A percentile compares a stretch with the other conserved stretches of the same genome.
phyloP scores from a whole-genome alignment of 2,888 invertebrate species.

The Drosophila neoperkinsi region DNA sequence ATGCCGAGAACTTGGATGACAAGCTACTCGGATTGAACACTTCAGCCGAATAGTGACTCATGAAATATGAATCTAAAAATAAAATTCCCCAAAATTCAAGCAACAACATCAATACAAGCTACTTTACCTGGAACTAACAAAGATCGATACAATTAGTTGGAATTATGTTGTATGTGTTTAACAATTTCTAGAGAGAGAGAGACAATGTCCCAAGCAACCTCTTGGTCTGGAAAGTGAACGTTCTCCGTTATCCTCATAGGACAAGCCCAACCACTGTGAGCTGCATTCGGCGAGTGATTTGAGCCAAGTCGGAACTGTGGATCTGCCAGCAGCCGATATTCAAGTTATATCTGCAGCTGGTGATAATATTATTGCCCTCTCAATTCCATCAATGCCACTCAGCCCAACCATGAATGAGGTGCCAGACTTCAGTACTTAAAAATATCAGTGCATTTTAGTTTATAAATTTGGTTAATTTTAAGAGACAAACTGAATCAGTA shows the following conservation, averaged over 20 bases:
- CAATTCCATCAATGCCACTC: constrained; percentile 92
- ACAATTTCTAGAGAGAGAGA: neutral
- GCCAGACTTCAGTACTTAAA: constrained; percentile 48
- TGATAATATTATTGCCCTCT: constrained; percentile 94
- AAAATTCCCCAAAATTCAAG: constrained; percentile 36
- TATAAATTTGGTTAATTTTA: constrained; percentile 34
- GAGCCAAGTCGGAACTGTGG: constrained; percentile 53
- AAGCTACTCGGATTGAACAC: constrained; percentile 18
- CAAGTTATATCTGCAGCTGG: constrained; percentile 94
- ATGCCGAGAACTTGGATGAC: neutral
- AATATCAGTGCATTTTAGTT: constrained; percentile 73
- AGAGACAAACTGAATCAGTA: constrained; percentile 24
- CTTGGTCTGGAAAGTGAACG: constrained; percentile 76
- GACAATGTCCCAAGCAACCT: constrained; percentile 9
- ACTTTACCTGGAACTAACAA: neutral
- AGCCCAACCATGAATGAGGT: constrained; percentile 85
- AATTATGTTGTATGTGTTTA: constrained; percentile 66
- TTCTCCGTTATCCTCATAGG: constrained; percentile 40
- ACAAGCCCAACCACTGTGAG: constrained; percentile 29
- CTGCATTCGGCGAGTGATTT: constrained; percentile 22
- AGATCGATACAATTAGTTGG: no score
- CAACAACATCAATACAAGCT: neutral
- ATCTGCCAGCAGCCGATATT: constrained; percentile 83
- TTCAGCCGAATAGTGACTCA: neutral
- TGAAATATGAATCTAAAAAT: constrained; percentile 28